These are phyloP conservation scores for Onychomys torridus DNA, from an alignment of 2,797 vertebrate genomes.

Conservation along the genomic window DNA sequence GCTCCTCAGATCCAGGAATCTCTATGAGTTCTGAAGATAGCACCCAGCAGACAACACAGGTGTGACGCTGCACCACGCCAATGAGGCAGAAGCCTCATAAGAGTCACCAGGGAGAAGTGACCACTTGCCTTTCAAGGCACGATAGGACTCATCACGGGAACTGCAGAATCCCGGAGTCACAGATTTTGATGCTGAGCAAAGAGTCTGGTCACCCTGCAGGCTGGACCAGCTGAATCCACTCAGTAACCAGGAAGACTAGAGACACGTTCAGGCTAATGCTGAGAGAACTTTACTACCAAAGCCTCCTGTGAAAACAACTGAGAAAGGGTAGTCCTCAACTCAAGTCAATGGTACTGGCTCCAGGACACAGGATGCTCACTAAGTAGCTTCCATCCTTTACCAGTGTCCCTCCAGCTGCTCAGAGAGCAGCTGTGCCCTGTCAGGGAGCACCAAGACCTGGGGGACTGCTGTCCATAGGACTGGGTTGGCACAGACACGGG, in stretches of 20 bases:
- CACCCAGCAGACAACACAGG: background rate
- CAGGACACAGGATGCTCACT: too few relatives aligned
- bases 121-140: accelerated
- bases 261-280: background rate
- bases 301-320: background rate
- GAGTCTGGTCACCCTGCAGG: background rate
- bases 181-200: background rate
- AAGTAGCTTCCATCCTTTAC: too few relatives aligned
- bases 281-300: background rate
- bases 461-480: too few relatives aligned
- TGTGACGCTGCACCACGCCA: accelerated
- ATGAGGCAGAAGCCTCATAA: accelerated
- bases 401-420: background rate
- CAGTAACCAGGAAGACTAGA: background rate
- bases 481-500: background rate
- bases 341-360: accelerated
- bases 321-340: background rate
- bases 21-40: background rate
- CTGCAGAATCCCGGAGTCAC: background rate
- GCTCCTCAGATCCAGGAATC: background rate
- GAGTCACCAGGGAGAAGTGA: background rate
- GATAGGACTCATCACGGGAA: accelerated
- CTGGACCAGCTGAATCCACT: background rate
- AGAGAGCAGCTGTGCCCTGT: background rate
- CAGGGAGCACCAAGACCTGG: background rate